Evolutionary conservation across 2,888 invertebrate genomes (phyloP).

Genomic region (Cosmorhoe ocellata): DNA sequence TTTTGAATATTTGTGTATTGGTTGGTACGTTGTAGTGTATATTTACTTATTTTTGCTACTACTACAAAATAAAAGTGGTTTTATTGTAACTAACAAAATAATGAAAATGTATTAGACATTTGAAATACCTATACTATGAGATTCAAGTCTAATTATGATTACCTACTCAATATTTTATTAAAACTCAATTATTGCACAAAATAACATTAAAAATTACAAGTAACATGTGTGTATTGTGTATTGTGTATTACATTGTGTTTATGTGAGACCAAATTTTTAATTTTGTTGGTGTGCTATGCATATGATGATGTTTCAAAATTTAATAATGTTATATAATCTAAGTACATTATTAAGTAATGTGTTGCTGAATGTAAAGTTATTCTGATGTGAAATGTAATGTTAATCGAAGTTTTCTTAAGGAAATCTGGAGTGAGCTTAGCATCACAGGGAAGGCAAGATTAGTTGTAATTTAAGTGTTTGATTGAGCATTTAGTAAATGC

Average conservation of each 20-base stretch:
- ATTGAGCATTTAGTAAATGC: conserved; percentile 20
- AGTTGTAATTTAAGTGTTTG: conserved; percentile 23
- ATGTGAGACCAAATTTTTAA: conserved; percentile 13
- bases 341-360: background rate
- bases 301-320: conserved; percentile 4
- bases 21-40: too few relatives aligned
- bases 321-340: too few relatives aligned
- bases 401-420: conserved; percentile 16
- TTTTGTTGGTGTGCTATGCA: background rate
- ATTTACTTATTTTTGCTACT: conserved; percentile 1
- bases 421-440: conserved; percentile 33
- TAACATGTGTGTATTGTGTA: background rate
- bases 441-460: conserved; percentile 32
- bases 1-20: too few relatives aligned
- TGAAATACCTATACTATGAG: too few relatives aligned
- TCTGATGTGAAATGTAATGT: background rate
- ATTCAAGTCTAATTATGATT: too few relatives aligned
- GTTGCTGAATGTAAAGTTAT: conserved; percentile 5
- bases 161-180: too few relatives aligned
- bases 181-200: conserved; percentile 10
- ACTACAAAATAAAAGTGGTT: conserved; percentile 5
- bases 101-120: too few relatives aligned
- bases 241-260: background rate
- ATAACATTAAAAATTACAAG: background rate
- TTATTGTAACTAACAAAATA: conserved; percentile 2